Base-by-base conservation (phyloP, 2,888 invertebrate species). In the Sabatieria punctata region DNA sequence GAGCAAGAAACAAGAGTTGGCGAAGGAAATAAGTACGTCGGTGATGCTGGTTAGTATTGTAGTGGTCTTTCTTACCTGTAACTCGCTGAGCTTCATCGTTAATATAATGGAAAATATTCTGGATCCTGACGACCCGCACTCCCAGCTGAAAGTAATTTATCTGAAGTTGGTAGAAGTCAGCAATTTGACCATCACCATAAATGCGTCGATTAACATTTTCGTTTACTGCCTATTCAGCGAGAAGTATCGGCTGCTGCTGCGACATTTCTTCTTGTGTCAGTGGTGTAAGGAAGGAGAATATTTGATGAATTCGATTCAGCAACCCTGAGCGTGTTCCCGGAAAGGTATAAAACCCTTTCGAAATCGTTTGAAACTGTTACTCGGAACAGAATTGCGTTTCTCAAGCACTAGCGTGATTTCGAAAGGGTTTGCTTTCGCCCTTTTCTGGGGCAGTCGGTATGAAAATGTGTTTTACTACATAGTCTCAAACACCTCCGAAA, bases 1-100 rank as follows among this genome's bases (percentile, higher is more conserved):
- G 15, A 43, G 45, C 21, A 45, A 49, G 41, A 52, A 53, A 33
- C 54, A 52, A 38, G 56, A 60, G 45, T 30, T 54, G 37, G 56
- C 56, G 25, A 57, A 57, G 45, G 57, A 70, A 50, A 68, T 68
- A 52, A 67, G 68, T 54, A 68, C 68, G 2, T 70, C 68, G 19
- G 60, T 68, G 30, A 69, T 70, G 69, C 57, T 70, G 6, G 65
- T 68, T 11, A 63, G 64, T n/a, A 65, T 69, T 15, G 68, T 70
- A 1, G 57, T 69, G 35, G 67, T 68, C 19, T 70, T 69, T 52
- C 63, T 69, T 49, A 54, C 65, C 4, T 68, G 69, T 50, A 69
- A 69, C 52, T 54, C 59, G 4, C 39, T 60, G 49, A 59, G 50
- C 2, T 15, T 51, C 8, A 25, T 51, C 1, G 41, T 37, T 43